Evolutionary conservation across 1,140 invertebrate species (phyloP), one percentile per base, ranked within the genome.

Genomic region (Cyrtorhinus lividipennis): DNA sequence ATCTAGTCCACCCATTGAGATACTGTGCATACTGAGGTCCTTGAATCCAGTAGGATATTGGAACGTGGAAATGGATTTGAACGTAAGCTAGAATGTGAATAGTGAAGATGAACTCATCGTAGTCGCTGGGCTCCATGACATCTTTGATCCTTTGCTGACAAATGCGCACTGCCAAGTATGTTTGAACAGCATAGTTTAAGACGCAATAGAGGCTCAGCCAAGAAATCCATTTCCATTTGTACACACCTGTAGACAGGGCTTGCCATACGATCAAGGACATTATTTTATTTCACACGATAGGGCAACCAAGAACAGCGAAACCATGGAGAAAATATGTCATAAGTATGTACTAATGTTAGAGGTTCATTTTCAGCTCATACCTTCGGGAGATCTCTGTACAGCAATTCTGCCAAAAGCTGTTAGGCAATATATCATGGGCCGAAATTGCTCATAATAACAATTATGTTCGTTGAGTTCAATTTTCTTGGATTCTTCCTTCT

Each of bases 31-130:
- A 24, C 27, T 22, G 38, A 1, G 24, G 15, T 1, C 25, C 53
- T 30, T 62, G 48, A 5, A 56, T n/a, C 62, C 62, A 62, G 53
- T 38, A 62, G 1, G 62, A 56, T 22, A 62, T 27, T 1, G 62
- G 62, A n/a, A 62, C 46, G 26, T 62, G 62, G 23, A 27, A 62
- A 38, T 62, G 62, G 10, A 62, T 62, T n/a, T 62, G 48, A 25
- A 62, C 20, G 22, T 62, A 62, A 24, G 62, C 62, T 27, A 62
- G 23, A 13, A 62, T 30, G 53, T 62, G 62, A 22, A 62, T 62
- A 10, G 62, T 38, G 27, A 62, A 62, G 2, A 62, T 62, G 62
- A 62, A 56, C 22, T 62, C 62, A 25, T 62, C 62, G 53, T 57
- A 62, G 62, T 62, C 24, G 2, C 53, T 57, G 13, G 62, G 57